Evolutionary conservation across 2,113 vertebrate genomes (phyloP), one percentile per base, ranked within the genome.

Genomic region (Salvelinus fontinalis): DNA sequence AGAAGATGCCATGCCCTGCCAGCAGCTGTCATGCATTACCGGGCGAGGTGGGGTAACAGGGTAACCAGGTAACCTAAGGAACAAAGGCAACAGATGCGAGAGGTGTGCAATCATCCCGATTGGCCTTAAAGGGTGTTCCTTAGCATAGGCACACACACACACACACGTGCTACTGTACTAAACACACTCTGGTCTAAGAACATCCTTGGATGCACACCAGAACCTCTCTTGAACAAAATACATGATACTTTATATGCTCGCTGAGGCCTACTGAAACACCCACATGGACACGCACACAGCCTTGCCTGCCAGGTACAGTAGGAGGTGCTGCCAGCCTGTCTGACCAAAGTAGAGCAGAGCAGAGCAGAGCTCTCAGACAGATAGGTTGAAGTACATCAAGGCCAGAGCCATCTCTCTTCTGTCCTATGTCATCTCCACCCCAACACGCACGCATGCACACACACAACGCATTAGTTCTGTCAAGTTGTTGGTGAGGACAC

Each of bases 1-100:
- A 77, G 75, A 83, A 80, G 69, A 64, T 78, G 78, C 71, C 79
- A 60, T 79, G 78, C 69, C 80, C 48, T 22, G 60, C 71, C 76
- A 75, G 79, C 89, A 91, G 86, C 86, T 92, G 89, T 67, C 16
- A 62, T 18, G 51, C 51, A 14, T 54, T 54, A 54, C 13, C 51
- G 0, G 51, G 51, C 16, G 16, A 18, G 16, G 85, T 79, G 74
- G 51, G 64, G 39, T 44, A 44, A 44, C 39, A 11, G 39, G 57
- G 79, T 86, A 70, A 71, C 22, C 44, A 16, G 83, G 90, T 92
- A 87, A 92, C 83, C 80, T 76, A 90, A 91, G 79, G 70, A 78
- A 86, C 71, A 49, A 83, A 78, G 77, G 22, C 26, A 78, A 85
- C 92, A 92, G 92, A 90, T 85, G 89, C 88, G 20, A 69, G 72